Conservation (phyloP, 2,888 invertebrate genomes). For the Chironomus riparius region DNA sequence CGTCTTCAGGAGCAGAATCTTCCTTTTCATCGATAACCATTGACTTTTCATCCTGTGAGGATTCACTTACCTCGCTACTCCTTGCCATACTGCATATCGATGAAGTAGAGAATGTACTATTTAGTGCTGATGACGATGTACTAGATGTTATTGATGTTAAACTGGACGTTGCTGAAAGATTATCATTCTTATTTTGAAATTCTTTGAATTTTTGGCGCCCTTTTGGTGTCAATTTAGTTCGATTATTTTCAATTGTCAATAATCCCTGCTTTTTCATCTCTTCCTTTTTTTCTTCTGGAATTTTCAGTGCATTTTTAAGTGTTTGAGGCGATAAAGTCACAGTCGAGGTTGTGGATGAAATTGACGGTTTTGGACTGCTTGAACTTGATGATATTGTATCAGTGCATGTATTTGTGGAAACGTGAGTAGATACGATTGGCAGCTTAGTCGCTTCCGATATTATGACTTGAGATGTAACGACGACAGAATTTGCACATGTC, state of each 20-base stretch:
- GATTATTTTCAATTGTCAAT: background rate
- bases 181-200: background rate
- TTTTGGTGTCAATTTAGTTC: conserved; percentile 9
- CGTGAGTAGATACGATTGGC: background rate
- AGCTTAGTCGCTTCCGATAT: conserved; percentile 5
- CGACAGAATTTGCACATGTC: conserved; percentile 5
- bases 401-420: background rate
- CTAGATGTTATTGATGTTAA: background rate
- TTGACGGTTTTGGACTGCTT: background rate
- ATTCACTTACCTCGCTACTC: no score
- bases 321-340: background rate
- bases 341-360: background rate
- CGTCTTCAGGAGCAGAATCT: no score
- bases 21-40: background rate
- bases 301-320: conserved; percentile 12
- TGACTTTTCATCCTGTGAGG: background rate
- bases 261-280: conserved; percentile 20
- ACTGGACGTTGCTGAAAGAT: background rate
- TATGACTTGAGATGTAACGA: conserved; percentile 18
- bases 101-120: background rate
- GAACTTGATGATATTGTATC: background rate
- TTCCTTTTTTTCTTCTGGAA: background rate
- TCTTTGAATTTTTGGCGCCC: conserved; percentile 13
- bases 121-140: background rate
- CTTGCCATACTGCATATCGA: no score